Evolutionary conservation across 2,888 invertebrate genomes (phyloP).

Genomic region (Chelonus formosanus): DNA sequence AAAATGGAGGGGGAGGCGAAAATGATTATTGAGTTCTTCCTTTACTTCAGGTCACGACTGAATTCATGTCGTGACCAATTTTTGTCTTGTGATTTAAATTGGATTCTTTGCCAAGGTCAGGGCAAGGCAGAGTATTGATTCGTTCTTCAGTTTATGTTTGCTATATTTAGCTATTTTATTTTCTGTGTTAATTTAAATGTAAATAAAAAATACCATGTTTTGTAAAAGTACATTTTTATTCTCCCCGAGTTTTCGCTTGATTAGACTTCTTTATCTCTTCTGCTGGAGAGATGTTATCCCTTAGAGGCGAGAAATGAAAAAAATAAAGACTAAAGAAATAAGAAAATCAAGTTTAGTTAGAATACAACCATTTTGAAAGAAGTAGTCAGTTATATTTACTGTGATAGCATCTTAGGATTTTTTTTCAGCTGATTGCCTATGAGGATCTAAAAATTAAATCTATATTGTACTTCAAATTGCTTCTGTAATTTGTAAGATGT

Average conservation of each 20-base stretch:
- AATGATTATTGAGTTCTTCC: constrained; percentile 15
- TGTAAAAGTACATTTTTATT: constrained; percentile 12
- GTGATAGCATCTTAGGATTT: constrained; percentile 26
- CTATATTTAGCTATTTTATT: not conserved
- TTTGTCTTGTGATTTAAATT: constrained; percentile 11
- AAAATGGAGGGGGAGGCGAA: constrained; percentile 12
- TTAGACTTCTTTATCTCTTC: constrained; percentile 24
- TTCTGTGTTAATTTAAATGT: not conserved
- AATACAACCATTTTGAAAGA: too few relatives aligned
- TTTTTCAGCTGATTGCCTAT: constrained; percentile 8
- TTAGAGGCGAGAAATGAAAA: constrained; percentile 19
- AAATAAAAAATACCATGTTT: not conserved
- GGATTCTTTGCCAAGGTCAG: constrained; percentile 26
- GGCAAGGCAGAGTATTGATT: not conserved
- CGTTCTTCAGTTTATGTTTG: not conserved
- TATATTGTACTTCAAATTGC: too few relatives aligned
- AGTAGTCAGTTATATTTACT: constrained; percentile 19
- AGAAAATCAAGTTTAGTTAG: constrained; percentile 5
- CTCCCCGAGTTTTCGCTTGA: constrained; percentile 15
- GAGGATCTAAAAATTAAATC: too few relatives aligned
- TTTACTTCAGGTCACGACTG: constrained; percentile 14
- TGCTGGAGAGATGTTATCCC: constrained; percentile 4
- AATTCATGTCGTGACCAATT: constrained; percentile 17
- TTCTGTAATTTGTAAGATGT: too few relatives aligned
- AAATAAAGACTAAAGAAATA: constrained; percentile 9